Base-by-base conservation (phyloP, 2,888 invertebrate genomes). In the Drosophila rubida region DNA sequence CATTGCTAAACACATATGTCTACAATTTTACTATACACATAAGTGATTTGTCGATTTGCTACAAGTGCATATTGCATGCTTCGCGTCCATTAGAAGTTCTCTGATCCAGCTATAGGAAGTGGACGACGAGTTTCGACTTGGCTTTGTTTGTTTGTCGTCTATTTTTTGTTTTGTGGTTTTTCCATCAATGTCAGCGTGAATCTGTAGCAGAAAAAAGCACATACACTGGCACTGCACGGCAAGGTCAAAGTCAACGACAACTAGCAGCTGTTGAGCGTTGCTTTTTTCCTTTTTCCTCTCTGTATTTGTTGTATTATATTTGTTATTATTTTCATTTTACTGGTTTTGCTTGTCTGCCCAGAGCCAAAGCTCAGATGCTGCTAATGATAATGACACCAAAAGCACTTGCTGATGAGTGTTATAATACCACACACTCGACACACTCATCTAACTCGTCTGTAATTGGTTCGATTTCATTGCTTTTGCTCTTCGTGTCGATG, bases 181-280 rank as follows among this genome's bases (percentile, higher is more conserved):
- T 61, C 19, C 73, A 65, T 66, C 76, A 75, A 75, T 76, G 66
- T 80, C 75, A 71, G 32, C 30, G 55, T 50, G 45, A 69, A 54
- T 73, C 57, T 60, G 63, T 55, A 42, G 50, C 50, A 25, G 49
- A 37, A 58, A 66, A 51, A 69, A 65, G 53, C 37, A 30, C 9
- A 41, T 25, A 39, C 1, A 30, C 37, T 37, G 25, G n/a, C n/a
- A n/a, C 63, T 71, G 66, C 60, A 67, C 61, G 11, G 50, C 80
- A 83, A 80, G 80, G 83, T 80, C 83, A 83, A 64, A 68, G 62
- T 63, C 51, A 65, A 54, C 69, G 46, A 51, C 68, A 80, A 44
- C 27, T 46, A 59, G 55, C 63, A 49, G 39, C 55, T 68, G 67
- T 44, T 64, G 41, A 60, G 32, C 53, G 50, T 22, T 45, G 54